Conservation (phyloP, 2,113 vertebrate species). For the Neotragus moschatus region DNA sequence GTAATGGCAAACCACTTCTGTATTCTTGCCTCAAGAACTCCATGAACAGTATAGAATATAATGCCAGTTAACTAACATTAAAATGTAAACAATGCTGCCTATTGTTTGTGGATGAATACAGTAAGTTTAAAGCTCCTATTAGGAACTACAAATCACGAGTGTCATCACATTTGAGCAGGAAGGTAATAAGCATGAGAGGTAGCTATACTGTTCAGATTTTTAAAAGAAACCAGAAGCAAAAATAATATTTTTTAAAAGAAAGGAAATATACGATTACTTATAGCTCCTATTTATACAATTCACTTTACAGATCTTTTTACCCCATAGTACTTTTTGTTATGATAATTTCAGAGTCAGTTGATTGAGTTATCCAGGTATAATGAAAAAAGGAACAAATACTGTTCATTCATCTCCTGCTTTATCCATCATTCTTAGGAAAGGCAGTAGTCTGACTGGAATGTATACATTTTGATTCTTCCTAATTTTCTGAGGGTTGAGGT, state of each 20-base stretch:
- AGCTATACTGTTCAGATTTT: neutral
- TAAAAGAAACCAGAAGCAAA: neutral
- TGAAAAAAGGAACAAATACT: neutral
- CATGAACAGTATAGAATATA: neutral
- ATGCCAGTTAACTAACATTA: neutral
- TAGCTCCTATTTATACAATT: neutral
- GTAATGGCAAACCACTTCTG: neutral
- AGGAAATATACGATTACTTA: neutral
- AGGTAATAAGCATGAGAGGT: neutral
- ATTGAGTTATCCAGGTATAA: neutral
- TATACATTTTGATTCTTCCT: neutral
- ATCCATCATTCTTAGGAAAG: neutral
- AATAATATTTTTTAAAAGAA: neutral
- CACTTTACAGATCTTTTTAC: neutral
- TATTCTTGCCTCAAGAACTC: neutral
- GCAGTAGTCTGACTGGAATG: neutral
- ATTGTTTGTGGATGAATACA: neutral
- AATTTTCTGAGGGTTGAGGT: neutral
- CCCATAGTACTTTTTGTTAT: neutral
- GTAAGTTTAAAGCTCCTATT: neutral
- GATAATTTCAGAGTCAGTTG: neutral
- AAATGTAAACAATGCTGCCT: neutral
- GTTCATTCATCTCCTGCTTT: neutral
- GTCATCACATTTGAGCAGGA: neutral
- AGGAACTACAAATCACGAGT: neutral